phyloP scores from a whole-genome alignment of 1,140 invertebrate species.

The Geopemphigus sp. region DNA sequence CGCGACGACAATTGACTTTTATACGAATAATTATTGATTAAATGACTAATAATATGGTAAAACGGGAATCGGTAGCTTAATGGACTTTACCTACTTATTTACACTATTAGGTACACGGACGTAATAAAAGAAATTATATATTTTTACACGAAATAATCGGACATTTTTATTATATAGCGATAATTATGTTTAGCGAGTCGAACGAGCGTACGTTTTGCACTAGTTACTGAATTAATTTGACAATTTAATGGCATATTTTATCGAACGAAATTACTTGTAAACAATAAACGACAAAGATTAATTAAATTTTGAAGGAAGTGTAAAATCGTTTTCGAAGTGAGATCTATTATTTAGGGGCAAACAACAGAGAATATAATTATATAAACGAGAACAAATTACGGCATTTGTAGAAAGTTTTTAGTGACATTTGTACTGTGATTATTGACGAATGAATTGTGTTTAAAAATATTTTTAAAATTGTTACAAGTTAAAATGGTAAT shows the following conservation, averaged over 20 bases:
- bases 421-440: too few relatives aligned
- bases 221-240: slow-evolving; percentile 7
- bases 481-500: too few relatives aligned
- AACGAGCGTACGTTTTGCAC: neutral
- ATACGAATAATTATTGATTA: neutral
- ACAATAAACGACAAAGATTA: too few relatives aligned
- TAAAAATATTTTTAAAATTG: too few relatives aligned
- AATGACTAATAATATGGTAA: neutral
- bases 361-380: too few relatives aligned
- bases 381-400: too few relatives aligned
- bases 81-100: neutral
- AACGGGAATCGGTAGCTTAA: neutral
- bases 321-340: too few relatives aligned
- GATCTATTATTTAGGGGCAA: too few relatives aligned
- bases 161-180: slow-evolving; percentile 7
- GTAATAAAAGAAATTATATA: neutral
- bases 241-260: neutral
- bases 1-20: neutral
- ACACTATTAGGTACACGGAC: neutral
- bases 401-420: too few relatives aligned
- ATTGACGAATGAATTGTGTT: too few relatives aligned
- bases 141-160: neutral
- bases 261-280: neutral
- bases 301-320: too few relatives aligned
- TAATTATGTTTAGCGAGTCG: slow-evolving; percentile 14